A percentile compares a stretch with the other conserved stretches of the same genome.
phyloP scores from a whole-genome alignment of 2,888 invertebrate genomes.

The Stegophylla sp. region DNA sequence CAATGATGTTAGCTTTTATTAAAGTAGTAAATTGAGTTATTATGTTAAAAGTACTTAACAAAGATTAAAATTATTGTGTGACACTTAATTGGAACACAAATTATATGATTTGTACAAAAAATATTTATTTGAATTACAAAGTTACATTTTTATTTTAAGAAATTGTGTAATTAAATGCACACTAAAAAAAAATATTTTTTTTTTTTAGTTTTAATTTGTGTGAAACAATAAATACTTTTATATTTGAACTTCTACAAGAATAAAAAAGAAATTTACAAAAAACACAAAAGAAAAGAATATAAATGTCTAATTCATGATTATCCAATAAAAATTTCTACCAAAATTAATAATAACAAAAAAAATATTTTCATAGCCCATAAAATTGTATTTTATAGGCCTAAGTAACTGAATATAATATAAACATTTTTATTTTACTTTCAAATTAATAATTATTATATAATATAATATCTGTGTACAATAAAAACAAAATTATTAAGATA shows the following conservation, averaged over 20 bases:
- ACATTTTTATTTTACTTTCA: slow-evolving; percentile 21
- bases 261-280: slow-evolving; percentile 1
- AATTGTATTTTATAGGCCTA: slow-evolving; percentile 3
- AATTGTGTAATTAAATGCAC: slow-evolving; percentile 4
- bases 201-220: slow-evolving; percentile 26
- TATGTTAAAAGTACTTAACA: not conserved
- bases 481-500: slow-evolving; percentile 52
- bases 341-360: slow-evolving; percentile 32
- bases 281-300: not conserved
- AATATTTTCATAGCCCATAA: slow-evolving; percentile 2
- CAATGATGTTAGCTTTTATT: slow-evolving; percentile 39
- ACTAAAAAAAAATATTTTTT: slow-evolving; percentile 23
- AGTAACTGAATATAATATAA: slow-evolving; percentile 49
- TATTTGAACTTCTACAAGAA: slow-evolving; percentile 20
- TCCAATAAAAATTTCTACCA: slow-evolving; percentile 11
- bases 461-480: slow-evolving; percentile 44
- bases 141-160: slow-evolving; percentile 1
- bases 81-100: slow-evolving; percentile 27
- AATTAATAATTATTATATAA: slow-evolving; percentile 22
- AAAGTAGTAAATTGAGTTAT: not conserved
- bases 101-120: not conserved
- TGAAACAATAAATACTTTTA: slow-evolving; percentile 37
- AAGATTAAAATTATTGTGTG: not conserved
- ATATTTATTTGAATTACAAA: slow-evolving; percentile 12
- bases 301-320: slow-evolving; percentile 14